These are phyloP conservation scores for Coleophora flavipennella DNA, from an alignment of 2,888 invertebrate genomes.

Conservation along the genomic window DNA sequence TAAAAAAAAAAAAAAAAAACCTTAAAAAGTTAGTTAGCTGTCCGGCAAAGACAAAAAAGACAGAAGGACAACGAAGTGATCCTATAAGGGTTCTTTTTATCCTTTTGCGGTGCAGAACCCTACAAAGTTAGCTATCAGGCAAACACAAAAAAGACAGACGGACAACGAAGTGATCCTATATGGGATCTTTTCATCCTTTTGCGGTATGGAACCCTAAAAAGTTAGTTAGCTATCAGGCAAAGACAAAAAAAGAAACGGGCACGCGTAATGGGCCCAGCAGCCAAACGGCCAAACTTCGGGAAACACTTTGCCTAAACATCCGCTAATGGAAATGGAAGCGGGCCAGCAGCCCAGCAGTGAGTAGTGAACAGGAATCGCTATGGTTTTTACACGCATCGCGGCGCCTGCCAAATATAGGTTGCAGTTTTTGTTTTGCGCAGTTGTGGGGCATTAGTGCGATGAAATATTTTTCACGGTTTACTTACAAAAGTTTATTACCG, in stretches of 20 bases:
- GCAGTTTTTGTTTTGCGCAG: slow-evolving; percentile 19
- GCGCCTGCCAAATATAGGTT: slow-evolving; percentile 49
- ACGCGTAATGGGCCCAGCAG: slow-evolving; percentile 47
- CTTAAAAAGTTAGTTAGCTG: no score
- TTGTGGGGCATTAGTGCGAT: slow-evolving; percentile 17
- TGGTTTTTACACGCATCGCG: slow-evolving; percentile 48
- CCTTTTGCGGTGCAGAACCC: no score
- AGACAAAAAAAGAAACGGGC: slow-evolving; percentile 56
- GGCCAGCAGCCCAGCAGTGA: slow-evolving; percentile 54
- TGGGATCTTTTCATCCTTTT: no score
- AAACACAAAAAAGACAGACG: no score
- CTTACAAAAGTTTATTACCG: neutral
- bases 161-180: no score
- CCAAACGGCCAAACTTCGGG: slow-evolving; percentile 39
- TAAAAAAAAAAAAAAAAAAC: no score
- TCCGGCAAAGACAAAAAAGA: no score
- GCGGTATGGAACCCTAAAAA: no score
- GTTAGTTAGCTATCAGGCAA: slow-evolving; percentile 40
- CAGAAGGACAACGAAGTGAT: no score
- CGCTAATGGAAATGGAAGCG: slow-evolving; percentile 69
- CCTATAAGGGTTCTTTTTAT: no score
- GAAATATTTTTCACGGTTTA: slow-evolving; percentile 5
- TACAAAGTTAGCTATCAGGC: no score
- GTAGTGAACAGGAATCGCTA: slow-evolving; percentile 30
- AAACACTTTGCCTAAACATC: slow-evolving; percentile 70